Evolutionary conservation across 2,888 invertebrate genomes (phyloP), one percentile per base, ranked within the genome.

Genomic region (Epirrita christyi): DNA sequence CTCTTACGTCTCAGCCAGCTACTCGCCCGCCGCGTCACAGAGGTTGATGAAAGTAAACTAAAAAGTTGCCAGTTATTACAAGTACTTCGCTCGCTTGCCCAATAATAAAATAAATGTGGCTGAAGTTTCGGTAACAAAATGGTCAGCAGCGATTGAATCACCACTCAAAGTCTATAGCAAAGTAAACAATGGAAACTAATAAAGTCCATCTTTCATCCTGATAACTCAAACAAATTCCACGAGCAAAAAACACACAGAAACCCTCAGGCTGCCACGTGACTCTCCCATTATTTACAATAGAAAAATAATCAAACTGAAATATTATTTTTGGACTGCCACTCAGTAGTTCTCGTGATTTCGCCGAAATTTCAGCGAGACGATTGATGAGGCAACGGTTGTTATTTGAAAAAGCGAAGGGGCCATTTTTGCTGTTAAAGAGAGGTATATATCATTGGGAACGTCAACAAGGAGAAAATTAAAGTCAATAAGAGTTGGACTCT

Each of bases 391-490:
- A 71, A 75, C 79, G 80, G 80, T 87, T 88, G 91, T 90, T 90
- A 90, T 92, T 90, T 92, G 90, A 90, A 91, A 89, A 91, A 90
- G 89, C 88, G 83, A 76, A 85, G 80, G n/a, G 84, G 81, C 85
- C 85, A 88, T 89, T 91, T 82, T 75, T 81, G 76, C 86, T 80
- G 80, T 85, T 84, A 81, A 73, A 70, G 75, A 68, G 72, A 71
- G 86, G 85, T 86, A 90, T 89, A 88, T 86, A 89, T 92, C 88
- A 90, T 83, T 83, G 83, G 82, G 78, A 85, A 86, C 86, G 91
- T 89, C 88, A 90, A 90, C 86, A 90, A 80, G 78, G 86, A 88
- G 88, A 90, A 91, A 90, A 90, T 91, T 90, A 90, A 90, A 90
- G 87, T 89, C 87, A 90, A 88, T 89, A 88, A 82, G 82, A 82